Base-by-base conservation (phyloP, 2,888 invertebrate species). In the Polietes domitor region DNA sequence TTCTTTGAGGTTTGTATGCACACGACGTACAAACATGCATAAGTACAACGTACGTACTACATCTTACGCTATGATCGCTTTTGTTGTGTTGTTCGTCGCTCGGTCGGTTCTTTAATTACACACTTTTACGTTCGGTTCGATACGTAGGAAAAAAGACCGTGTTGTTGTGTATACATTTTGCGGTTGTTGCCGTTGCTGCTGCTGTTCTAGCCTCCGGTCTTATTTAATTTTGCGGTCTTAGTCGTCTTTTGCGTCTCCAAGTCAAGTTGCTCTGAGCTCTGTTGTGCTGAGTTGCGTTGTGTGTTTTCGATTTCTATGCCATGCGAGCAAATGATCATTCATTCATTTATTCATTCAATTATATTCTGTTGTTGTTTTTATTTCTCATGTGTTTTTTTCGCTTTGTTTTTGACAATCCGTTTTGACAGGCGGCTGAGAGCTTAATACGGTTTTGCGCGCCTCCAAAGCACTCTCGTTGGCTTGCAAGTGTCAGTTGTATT, bases 401-500 rank as follows among this genome's bases (percentile, higher is more conserved):
- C 17, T 50, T 50, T 75, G 19, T 58, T 71, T 47, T 71, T 71
- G 24, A 50, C 55, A 63, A 37, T 61, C 41, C 55, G 50, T 70
- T 82, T 58, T 41, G 63, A 43, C 47, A 24, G 37, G 26, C 58
- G 10, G 12, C 37, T 9, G 58, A 58, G 58, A 58, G 58, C 58
- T 58, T 58, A 53, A 53, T n/a, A n/a, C n/a, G n/a, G n/a, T 15
- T 15, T 19, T 21, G 12, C 58, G 24, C 21, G 84, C 75, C 81
- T 37, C 78, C 68, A 65, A 75, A 47, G n/a, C 72, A 73, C 81
- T 81, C 73, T 50, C 81, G 84, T 75, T 80, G 17, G 17, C 55
- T 68, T 43, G 37, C 80, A 53, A 28, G 55, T 50, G 71, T 85
- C 78, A 86, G 86, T 86, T 80, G 76, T 77, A 82, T 82, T 85